Base-by-base conservation (phyloP, 92 coral and sea anemone genomes). In the Porites divaricata region DNA sequence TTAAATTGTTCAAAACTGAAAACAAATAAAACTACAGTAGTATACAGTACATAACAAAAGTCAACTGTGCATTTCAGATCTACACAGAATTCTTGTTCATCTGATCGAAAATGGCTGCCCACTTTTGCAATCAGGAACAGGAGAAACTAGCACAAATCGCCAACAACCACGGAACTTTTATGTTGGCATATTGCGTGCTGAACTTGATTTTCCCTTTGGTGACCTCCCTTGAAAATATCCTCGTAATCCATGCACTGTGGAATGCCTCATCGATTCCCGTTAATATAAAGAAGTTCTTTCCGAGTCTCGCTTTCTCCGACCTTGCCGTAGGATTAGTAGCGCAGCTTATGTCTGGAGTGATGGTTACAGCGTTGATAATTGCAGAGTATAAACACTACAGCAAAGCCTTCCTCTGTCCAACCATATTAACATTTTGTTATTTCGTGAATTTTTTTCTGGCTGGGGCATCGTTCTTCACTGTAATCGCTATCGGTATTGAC, bases 341-440 rank as follows among this genome's bases (percentile, higher is more conserved):
- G 8, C 78, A 74, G 54, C 63, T 58, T 61, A 74, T 74, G 63
- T 74, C 52, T 17, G 78, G 78, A 24, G 23, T 23, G 5, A 74
- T 74, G 4, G 24, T 74, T n/a, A 63, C 78, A 8, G 9, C 53
- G 78, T 63, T 49, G 63, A 10, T 2, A 16, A 72, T 15, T 16
- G 10, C 62, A 17, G 62, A 35, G 22, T 11, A 6, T n/a, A 59
- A 28, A 72, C 8, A 56, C 62, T 56, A 56, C 62, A 19, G 51
- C 62, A n/a, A 17, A 2, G 3, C 45, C 45, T 35, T 35, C 45
- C 45, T 35, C 45, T 35, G 45, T 35, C 45, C 45, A 4, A 35
- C 45, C 45, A 35, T 35, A 35, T 6, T 35, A 35, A 35, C 45
- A 35, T 35, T 35, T 35, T 35, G 45, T 35, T 35, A 35, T 35